These are phyloP conservation scores for Scaeva pyrastri DNA, from an alignment of 2,888 invertebrate species.

Conservation along the genomic window DNA sequence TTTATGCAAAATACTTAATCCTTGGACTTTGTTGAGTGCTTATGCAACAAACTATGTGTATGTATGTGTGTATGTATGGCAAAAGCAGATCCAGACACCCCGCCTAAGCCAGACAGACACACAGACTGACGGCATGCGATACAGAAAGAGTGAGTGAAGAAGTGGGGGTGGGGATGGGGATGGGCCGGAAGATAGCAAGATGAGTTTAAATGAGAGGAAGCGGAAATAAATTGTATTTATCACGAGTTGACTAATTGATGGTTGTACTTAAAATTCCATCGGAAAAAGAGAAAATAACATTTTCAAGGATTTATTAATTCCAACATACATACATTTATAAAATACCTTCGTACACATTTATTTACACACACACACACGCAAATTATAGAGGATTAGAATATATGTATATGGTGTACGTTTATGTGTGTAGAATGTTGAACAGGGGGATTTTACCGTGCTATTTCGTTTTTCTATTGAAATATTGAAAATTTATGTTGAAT, in stretches of 20 bases:
- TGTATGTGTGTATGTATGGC: neutral
- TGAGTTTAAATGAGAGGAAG: neutral
- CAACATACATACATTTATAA: neutral
- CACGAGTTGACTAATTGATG: conserved; percentile 46
- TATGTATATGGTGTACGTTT: too few species aligned
- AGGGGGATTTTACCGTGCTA: too few species aligned
- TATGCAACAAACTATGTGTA: conserved; percentile 20
- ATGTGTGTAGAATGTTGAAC: neutral
- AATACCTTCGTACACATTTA: too few species aligned
- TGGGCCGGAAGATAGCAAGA: too few species aligned
- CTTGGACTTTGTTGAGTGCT: conserved; percentile 48
- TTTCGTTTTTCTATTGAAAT: neutral
- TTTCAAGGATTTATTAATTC: conserved; percentile 40
- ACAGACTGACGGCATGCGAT: neutral
- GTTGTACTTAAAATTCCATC: conserved; percentile 34
- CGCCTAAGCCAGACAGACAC: neutral
- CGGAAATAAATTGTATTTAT: conserved; percentile 36
- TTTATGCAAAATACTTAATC: conserved; percentile 64
- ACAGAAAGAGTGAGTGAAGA: neutral
- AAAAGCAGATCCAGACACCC: neutral
- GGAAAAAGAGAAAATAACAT: conserved; percentile 5
- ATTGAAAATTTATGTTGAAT: too few species aligned
- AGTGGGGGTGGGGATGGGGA: too few species aligned
- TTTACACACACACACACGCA: neutral
- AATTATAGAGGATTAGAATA: neutral